These are phyloP conservation scores for Taeniopygia guttata DNA, from an alignment of 2,797 vertebrate genomes.

Conservation along the genomic window DNA sequence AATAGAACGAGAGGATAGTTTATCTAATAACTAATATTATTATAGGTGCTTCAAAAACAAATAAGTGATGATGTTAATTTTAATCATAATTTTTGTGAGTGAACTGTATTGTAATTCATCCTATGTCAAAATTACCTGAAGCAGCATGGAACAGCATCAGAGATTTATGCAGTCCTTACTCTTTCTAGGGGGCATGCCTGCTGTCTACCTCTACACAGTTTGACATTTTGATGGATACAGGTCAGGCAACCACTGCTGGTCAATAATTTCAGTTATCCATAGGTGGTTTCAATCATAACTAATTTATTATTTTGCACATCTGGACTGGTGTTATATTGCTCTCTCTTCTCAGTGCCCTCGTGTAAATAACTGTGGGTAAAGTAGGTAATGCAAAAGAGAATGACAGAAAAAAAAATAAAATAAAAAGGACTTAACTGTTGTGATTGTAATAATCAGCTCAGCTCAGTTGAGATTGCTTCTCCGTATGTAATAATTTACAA, in stretches of 20 bases:
- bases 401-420: not conserved
- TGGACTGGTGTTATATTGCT: not conserved
- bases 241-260: conserved; percentile 46
- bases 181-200: conserved; percentile 35
- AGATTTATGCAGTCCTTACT: conserved; percentile 32
- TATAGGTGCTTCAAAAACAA: not conserved
- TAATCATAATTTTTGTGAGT: not conserved
- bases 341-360: not conserved
- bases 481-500: not conserved
- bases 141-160: conserved; percentile 7
- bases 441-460: not conserved
- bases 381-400: not conserved
- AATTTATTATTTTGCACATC: conserved; percentile 43
- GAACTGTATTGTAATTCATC: not conserved
- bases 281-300: conserved; percentile 27
- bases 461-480: not conserved
- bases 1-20: not conserved
- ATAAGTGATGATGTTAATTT: not conserved
- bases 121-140: not conserved
- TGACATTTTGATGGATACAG: conserved; percentile 70
- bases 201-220: conserved; percentile 32
- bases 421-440: not conserved
- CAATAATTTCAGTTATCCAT: conserved; percentile 64
- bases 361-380: not conserved
- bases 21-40: not conserved